Evolutionary conservation across 2,113 vertebrate genomes (phyloP).

Genomic region (Poecile atricapillus): DNA sequence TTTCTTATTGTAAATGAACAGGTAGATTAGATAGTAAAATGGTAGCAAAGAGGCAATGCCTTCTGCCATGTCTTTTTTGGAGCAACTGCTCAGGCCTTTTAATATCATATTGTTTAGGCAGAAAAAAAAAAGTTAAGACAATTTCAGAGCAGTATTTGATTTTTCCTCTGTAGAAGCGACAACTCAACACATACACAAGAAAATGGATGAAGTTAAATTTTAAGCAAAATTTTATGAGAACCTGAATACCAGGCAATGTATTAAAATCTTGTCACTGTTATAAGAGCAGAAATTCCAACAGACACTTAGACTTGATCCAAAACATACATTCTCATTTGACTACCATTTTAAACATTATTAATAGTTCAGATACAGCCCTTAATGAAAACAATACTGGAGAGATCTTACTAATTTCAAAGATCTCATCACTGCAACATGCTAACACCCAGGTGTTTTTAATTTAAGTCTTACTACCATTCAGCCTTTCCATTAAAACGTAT

Average conservation of each 20-base stretch:
- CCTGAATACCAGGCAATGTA: background rate
- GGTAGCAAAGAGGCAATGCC: background rate
- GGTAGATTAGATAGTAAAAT: background rate
- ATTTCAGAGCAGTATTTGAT: background rate
- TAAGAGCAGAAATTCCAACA: background rate
- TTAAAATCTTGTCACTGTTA: background rate
- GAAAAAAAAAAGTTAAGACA: background rate
- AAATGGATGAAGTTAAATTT: background rate
- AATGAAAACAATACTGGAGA: background rate
- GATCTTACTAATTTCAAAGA: background rate
- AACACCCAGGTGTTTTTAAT: background rate
- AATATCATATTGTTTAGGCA: background rate
- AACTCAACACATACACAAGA: background rate
- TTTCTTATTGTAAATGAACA: background rate
- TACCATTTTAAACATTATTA: background rate
- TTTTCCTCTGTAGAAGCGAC: background rate
- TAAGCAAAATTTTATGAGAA: background rate
- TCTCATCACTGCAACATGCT: background rate
- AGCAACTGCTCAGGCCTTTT: background rate
- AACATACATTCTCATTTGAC: background rate
- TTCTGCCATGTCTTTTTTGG: background rate
- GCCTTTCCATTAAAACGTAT: background rate
- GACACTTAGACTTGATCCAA: background rate
- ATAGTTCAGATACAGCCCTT: background rate
- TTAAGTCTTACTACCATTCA: background rate